These are phyloP conservation scores for Recurvirostra avosetta DNA, from an alignment of 2,113 vertebrate species.

Conservation along the genomic window DNA sequence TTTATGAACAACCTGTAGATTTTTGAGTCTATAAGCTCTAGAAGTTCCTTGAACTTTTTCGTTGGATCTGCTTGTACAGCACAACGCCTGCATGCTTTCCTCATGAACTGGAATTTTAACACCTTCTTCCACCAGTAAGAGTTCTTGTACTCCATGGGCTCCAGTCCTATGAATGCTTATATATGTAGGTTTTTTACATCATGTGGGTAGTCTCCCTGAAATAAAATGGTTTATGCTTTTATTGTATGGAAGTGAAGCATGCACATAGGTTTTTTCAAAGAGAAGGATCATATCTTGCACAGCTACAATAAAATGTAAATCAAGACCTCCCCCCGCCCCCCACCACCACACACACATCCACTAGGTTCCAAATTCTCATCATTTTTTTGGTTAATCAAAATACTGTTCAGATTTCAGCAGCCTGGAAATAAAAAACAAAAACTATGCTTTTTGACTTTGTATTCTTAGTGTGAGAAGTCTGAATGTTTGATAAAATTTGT, in stretches of 20 bases:
- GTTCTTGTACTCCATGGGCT: not conserved
- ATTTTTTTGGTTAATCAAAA: not conserved
- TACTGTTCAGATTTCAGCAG: not conserved
- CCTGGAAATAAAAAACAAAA: not conserved
- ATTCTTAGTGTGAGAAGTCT: not conserved
- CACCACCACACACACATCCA: no score
- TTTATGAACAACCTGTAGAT: not conserved
- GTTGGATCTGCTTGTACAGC: not conserved
- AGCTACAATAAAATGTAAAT: not conserved
- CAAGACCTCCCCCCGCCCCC: no score
- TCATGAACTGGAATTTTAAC: not conserved
- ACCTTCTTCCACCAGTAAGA: not conserved
- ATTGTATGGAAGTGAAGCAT: not conserved
- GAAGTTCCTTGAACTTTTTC: not conserved
- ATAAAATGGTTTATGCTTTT: not conserved
- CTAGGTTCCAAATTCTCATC: not conserved
- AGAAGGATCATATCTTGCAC: not conserved
- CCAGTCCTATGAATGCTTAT: rapidly evolving
- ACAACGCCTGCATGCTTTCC: not conserved
- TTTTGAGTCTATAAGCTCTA: not conserved
- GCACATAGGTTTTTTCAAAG: not conserved
- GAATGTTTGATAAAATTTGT: not conserved
- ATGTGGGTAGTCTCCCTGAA: not conserved
- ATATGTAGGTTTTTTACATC: not conserved
- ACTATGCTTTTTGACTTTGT: not conserved